Conservation (phyloP, 92 coral and sea anemone genomes). For the Epizoanthus rinbou region DNA sequence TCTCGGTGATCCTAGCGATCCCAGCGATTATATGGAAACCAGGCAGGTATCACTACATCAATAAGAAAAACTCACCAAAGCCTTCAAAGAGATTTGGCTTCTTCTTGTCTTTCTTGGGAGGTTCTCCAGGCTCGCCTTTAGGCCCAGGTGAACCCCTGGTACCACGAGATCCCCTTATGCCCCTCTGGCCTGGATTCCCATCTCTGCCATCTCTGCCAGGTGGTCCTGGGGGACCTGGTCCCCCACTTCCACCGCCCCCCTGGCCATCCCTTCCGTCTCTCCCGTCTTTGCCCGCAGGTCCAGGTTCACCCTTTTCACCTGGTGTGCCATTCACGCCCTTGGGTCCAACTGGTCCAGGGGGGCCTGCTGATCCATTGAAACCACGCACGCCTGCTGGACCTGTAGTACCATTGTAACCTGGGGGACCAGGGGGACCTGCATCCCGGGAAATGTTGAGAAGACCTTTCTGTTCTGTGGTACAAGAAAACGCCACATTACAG, state of each 20-base stretch:
- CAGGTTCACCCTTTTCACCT: slow-evolving; percentile 60
- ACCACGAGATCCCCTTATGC: slow-evolving; percentile 51
- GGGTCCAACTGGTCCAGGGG: slow-evolving; percentile 50
- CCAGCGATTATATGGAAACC: too few relatives aligned
- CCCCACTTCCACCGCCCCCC: slow-evolving; percentile 36
- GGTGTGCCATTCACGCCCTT: slow-evolving; percentile 56
- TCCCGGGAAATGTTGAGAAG: slow-evolving; percentile 10
- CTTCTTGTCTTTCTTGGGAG: slow-evolving; percentile 22
- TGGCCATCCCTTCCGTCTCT: slow-evolving; percentile 55
- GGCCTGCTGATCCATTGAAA: slow-evolving; percentile 45
- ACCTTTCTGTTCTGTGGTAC: slow-evolving; percentile 14
- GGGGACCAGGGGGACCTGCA: slow-evolving; percentile 20
- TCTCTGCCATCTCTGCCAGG: slow-evolving; percentile 51
- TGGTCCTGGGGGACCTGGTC: slow-evolving; percentile 65
- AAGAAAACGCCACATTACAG: too few relatives aligned
- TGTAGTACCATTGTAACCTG: slow-evolving; percentile 16
- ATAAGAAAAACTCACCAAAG: slow-evolving; percentile 51
- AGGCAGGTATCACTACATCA: neutral
- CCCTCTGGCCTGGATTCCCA: slow-evolving; percentile 35
- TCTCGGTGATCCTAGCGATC: too few relatives aligned
- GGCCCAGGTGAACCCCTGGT: slow-evolving; percentile 50
- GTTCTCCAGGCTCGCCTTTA: slow-evolving; percentile 21
- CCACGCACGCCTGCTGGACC: slow-evolving; percentile 18
- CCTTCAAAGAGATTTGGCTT: slow-evolving; percentile 55
- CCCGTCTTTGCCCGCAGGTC: slow-evolving; percentile 59